Evolutionary conservation across 2,113 vertebrate genomes (phyloP).

Genomic region (Eidolon helvum): DNA sequence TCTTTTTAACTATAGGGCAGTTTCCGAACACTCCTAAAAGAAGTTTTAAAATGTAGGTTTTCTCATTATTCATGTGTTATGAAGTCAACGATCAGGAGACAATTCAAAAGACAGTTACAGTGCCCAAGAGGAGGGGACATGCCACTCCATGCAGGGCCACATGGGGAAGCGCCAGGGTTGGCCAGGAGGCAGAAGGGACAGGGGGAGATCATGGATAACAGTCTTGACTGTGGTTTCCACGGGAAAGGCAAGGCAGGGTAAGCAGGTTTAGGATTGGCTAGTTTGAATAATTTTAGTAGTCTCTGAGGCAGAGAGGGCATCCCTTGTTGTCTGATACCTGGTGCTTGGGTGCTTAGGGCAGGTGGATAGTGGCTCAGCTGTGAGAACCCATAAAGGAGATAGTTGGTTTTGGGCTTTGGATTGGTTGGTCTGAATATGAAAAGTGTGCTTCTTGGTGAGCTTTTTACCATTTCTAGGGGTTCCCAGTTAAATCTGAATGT

Average conservation of each 20-base stretch:
- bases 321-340: neutral
- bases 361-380: neutral
- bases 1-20: neutral
- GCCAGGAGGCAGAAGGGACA: neutral
- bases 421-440: neutral
- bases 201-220: too few species aligned
- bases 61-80: neutral
- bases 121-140: neutral
- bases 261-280: neutral
- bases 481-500: neutral
- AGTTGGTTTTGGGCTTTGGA: neutral
- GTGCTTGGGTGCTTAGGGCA: neutral
- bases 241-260: neutral
- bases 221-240: neutral
- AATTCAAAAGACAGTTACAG: neutral
- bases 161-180: neutral
- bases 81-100: neutral
- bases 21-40: neutral
- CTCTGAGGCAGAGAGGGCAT: neutral
- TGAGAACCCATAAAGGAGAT: neutral
- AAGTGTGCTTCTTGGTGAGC: neutral
- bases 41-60: neutral
- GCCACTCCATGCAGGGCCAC: too few species aligned
- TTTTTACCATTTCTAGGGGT: neutral
- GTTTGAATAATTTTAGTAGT: neutral